Evolutionary conservation across 2,113 vertebrate genomes (phyloP).

Genomic region (Cheirogaleus medius): DNA sequence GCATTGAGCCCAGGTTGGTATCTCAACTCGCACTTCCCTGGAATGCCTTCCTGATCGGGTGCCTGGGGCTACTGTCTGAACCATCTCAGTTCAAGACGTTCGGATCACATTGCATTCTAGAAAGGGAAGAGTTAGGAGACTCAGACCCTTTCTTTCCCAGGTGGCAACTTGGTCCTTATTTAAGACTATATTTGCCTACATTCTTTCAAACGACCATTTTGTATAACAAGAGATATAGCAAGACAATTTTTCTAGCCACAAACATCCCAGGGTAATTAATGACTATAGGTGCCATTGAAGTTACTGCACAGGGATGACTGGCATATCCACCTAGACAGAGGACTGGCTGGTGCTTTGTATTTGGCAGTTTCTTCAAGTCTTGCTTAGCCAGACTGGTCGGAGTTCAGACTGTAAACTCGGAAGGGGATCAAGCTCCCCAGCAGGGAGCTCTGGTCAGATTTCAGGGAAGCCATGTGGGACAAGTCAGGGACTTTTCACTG

Average conservation of each 20-base stretch:
- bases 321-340: no score
- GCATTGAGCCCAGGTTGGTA: background rate
- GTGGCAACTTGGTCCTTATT: background rate
- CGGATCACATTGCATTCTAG: background rate
- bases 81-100: background rate
- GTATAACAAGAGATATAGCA: background rate
- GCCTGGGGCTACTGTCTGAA: accelerated
- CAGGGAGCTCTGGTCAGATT: background rate
- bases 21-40: background rate
- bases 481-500: background rate
- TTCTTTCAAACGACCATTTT: background rate
- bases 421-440: background rate
- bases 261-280: background rate
- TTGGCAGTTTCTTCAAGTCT: background rate
- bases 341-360: background rate
- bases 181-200: background rate
- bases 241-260: background rate
- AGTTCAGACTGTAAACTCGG: background rate
- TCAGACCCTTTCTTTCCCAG: background rate
- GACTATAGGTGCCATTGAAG: background rate
- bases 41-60: background rate
- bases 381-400: background rate
- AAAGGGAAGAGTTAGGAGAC: background rate
- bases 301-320: background rate
- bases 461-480: accelerated